Evolutionary conservation across 2,888 invertebrate genomes (phyloP).

Genomic region (Octodonta nipae): DNA sequence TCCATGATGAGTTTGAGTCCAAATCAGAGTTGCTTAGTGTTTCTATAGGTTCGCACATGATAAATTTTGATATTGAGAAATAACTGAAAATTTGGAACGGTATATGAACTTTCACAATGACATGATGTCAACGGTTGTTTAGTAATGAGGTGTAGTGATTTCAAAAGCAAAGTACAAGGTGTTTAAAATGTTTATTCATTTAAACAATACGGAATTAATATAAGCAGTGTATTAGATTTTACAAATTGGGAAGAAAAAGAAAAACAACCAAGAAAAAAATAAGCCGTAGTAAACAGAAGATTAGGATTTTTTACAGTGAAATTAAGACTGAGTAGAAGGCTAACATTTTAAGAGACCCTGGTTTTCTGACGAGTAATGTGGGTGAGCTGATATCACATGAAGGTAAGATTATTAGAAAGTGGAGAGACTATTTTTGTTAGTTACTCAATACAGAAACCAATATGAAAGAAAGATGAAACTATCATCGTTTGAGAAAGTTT

Average conservation of each 20-base stretch:
- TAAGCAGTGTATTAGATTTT: no score
- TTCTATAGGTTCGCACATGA: no score
- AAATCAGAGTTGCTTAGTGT: slow-evolving; percentile 25
- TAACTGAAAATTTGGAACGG: slow-evolving; percentile 12
- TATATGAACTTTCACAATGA: not conserved
- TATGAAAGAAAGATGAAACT: not conserved
- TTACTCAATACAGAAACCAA: not conserved
- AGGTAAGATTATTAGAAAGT: not conserved
- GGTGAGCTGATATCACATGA: not conserved
- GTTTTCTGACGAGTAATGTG: not conserved
- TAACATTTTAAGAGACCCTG: not conserved
- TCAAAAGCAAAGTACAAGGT: no score
- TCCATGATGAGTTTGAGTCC: slow-evolving; percentile 27
- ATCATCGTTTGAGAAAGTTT: slow-evolving; percentile 1
- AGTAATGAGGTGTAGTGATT: no score
- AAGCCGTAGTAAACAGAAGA: not conserved
- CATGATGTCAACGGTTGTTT: not conserved
- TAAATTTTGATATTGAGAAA: slow-evolving; percentile 5
- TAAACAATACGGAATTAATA: no score
- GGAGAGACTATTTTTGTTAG: slow-evolving; percentile 1
- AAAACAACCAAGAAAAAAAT: not conserved
- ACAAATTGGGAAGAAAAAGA: slow-evolving; percentile 1
- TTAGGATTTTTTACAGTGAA: not conserved
- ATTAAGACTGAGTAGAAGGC: not conserved
- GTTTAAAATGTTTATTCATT: no score